These are phyloP conservation scores for Falcaria lacertinaria DNA, from an alignment of 2,888 invertebrate species.

Conservation along the genomic window DNA sequence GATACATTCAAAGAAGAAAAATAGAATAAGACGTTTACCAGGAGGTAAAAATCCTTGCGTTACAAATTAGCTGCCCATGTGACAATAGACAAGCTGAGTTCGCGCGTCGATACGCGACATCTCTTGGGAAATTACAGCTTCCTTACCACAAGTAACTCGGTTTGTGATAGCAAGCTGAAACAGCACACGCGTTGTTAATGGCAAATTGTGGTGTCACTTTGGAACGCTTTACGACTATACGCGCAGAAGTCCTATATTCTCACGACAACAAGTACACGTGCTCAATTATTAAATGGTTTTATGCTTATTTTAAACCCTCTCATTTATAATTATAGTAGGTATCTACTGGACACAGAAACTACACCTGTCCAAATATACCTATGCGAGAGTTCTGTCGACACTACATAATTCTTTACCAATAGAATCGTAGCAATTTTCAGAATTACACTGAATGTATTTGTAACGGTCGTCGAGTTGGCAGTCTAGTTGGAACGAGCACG, in stretches of 20 bases:
- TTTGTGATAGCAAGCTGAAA: conserved; percentile 27
- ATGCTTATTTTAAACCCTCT: neutral
- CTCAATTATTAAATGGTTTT: conserved; percentile 2
- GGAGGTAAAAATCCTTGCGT: conserved; percentile 1
- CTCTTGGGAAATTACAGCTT: conserved; percentile 56
- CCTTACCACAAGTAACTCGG: conserved; percentile 35
- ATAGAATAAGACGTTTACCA: too few relatives aligned
- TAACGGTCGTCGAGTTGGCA: conserved; percentile 3
- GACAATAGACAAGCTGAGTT: conserved; percentile 38
- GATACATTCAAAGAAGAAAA: too few relatives aligned
- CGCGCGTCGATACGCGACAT: conserved; percentile 46
- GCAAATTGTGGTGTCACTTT: conserved; percentile 40
- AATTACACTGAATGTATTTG: conserved; percentile 28
- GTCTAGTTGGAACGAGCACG: conserved; percentile 10
- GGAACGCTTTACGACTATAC: conserved; percentile 19
- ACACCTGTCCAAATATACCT: too few relatives aligned
- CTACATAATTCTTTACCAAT: neutral
- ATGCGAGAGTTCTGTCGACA: too few relatives aligned
- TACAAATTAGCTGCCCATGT: conserved; percentile 7
- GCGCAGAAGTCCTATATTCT: neutral
- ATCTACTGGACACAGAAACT: neutral
- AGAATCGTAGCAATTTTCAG: conserved; percentile 24
- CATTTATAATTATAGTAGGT: neutral
- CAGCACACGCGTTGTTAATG: conserved; percentile 36
- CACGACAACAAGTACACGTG: neutral